Conservation (phyloP, 2,113 vertebrate genomes). For the Heterocephalus glaber region DNA sequence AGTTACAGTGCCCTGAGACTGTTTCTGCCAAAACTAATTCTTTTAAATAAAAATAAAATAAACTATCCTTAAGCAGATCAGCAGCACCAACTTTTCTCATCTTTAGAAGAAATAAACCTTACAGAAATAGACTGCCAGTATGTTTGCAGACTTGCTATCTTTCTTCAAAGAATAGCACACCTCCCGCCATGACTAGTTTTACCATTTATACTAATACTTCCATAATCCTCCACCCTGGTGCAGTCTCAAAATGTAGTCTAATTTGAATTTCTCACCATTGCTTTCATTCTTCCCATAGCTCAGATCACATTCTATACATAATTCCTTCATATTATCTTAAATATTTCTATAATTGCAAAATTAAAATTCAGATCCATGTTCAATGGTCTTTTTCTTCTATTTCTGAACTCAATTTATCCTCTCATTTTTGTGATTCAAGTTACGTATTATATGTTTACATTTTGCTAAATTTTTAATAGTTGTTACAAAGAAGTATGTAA, state of each 20-base stretch:
- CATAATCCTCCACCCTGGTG: neutral
- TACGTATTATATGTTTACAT: neutral
- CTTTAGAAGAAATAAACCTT: constrained; percentile 10
- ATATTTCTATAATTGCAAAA: constrained; percentile 27
- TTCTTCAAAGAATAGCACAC: constrained; percentile 5
- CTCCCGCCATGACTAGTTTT: neutral
- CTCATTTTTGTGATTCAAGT: constrained; percentile 45
- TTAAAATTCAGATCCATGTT: constrained; percentile 17
- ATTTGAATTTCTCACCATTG: constrained; percentile 21
- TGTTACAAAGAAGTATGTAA: constrained; percentile 15
- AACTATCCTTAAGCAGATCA: constrained; percentile 40
- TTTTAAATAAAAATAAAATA: constrained; percentile 74
- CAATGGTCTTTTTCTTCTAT: neutral
- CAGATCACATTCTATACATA: constrained; percentile 13
- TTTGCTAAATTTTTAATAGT: constrained; percentile 31
- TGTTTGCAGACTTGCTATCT: neutral
- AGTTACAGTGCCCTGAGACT: constrained; percentile 1
- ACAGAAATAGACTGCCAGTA: neutral
- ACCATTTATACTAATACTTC: neutral
- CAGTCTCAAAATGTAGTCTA: neutral
- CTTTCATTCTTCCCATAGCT: neutral
- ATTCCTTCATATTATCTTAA: constrained; percentile 28
- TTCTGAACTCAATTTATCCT: constrained; percentile 12
- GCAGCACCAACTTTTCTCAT: constrained; percentile 6
- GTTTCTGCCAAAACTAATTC: constrained; percentile 44